A percentile compares a stretch with the other conserved stretches of the same genome.
Evolutionary conservation across 2,888 invertebrate genomes (phyloP).

Genomic region (Ophion slaviceki): DNA sequence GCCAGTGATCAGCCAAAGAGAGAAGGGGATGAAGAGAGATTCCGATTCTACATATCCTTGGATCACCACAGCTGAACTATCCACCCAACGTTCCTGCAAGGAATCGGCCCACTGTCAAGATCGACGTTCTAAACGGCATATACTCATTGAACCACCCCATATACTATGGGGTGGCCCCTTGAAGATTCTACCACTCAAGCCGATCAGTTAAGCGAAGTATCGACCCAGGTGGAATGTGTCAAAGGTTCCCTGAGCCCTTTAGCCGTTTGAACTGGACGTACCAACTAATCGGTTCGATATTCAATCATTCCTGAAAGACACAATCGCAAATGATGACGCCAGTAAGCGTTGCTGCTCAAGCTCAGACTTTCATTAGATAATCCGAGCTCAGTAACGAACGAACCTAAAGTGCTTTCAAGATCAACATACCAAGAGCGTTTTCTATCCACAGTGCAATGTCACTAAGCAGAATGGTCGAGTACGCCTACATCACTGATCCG

Average conservation of each 20-base stretch:
- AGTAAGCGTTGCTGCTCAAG: not conserved
- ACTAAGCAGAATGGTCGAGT: not conserved
- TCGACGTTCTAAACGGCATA: not conserved
- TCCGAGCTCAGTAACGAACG: not conserved
- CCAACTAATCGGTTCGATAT: slow-evolving; percentile 41
- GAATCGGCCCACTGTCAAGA: slow-evolving; percentile 1
- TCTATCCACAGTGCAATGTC: not conserved
- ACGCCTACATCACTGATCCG: too few relatives aligned
- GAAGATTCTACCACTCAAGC: slow-evolving; percentile 34
- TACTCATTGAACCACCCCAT: not conserved
- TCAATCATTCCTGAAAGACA: not conserved
- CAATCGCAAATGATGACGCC: not conserved
- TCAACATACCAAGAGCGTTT: not conserved
- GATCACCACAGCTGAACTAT: slow-evolving; percentile 10
- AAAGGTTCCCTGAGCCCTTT: slow-evolving; percentile 29
- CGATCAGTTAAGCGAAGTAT: slow-evolving; percentile 33
- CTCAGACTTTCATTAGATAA: not conserved
- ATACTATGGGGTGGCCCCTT: not conserved
- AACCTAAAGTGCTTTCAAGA: not conserved
- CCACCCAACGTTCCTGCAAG: not conserved
- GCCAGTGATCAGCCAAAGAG: slow-evolving; percentile 8
- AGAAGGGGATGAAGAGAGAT: not conserved
- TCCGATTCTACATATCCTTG: not conserved
- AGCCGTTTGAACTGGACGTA: slow-evolving; percentile 8
- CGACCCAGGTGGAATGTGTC: slow-evolving; percentile 44